These are phyloP conservation scores for Automeris io DNA, from an alignment of 2,888 invertebrate genomes.

Conservation along the genomic window DNA sequence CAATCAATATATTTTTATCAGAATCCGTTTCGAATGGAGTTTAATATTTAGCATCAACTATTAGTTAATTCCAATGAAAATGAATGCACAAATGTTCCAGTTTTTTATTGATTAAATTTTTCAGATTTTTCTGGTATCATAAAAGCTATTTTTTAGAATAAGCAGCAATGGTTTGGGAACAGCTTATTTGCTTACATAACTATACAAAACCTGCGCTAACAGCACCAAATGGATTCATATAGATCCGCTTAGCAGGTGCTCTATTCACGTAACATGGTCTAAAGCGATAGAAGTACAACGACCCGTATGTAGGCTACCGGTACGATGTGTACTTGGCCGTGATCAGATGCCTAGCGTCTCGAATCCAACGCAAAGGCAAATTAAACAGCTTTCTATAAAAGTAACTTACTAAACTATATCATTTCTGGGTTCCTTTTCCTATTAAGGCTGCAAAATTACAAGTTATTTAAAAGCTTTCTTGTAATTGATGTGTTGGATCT, in stretches of 20 bases:
- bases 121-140: no score
- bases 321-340: constrained; percentile 46
- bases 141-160: no score
- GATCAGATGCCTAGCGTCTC: constrained; percentile 16
- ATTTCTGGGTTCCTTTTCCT: not conserved
- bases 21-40: no score
- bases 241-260: not conserved
- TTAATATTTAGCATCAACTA: no score
- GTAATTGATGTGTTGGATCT: no score
- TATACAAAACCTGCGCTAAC: not conserved
- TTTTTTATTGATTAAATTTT: no score
- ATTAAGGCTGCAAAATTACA: not conserved
- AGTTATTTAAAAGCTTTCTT: no score
- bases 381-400: constrained; percentile 28
- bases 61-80: no score
- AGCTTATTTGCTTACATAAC: not conserved
- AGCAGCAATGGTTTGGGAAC: not conserved
- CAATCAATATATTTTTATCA: no score
- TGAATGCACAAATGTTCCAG: no score
- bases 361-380: constrained; percentile 23
- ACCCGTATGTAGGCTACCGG: constrained; percentile 53
- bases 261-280: constrained; percentile 4
- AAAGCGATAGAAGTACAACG: constrained; percentile 32
- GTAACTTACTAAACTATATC: constrained; percentile 8
- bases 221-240: not conserved